These are phyloP conservation scores for Pongo pygmaeus DNA, from an alignment of 2,113 vertebrate genomes.

Conservation along the genomic window DNA sequence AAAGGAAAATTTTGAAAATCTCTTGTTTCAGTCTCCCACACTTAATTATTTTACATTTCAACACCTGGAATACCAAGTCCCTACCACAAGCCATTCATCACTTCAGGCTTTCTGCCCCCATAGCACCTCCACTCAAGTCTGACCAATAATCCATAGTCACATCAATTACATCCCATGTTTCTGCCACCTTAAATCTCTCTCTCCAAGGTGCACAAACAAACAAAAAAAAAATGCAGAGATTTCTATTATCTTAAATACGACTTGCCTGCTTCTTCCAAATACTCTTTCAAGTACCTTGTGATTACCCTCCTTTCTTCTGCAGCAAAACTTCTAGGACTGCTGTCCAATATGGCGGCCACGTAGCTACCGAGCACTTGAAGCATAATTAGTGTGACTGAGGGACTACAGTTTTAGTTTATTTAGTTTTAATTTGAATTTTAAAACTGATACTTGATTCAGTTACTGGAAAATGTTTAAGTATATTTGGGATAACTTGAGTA, in stretches of 20 bases:
- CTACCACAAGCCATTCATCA: not conserved
- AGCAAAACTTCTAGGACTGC: not conserved
- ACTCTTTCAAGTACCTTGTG: not conserved
- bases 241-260: not conserved
- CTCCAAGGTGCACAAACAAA: not conserved
- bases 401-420: not conserved
- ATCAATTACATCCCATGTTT: not conserved
- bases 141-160: not conserved
- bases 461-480: not conserved
- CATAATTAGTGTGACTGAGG: not conserved
- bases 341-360: not conserved
- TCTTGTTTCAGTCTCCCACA: not conserved
- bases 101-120: not conserved
- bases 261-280: not conserved
- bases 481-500: not conserved
- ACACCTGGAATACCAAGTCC: not conserved
- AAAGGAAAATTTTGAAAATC: not conserved
- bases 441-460: not conserved
- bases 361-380: not conserved
- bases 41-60: not conserved
- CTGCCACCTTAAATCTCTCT: not conserved
- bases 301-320: not conserved
- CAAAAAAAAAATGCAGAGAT: not conserved
- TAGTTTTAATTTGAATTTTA: not conserved
- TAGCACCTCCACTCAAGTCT: not conserved